Conservation (phyloP, 2,888 invertebrate species). For the Lissonota sp. region DNA sequence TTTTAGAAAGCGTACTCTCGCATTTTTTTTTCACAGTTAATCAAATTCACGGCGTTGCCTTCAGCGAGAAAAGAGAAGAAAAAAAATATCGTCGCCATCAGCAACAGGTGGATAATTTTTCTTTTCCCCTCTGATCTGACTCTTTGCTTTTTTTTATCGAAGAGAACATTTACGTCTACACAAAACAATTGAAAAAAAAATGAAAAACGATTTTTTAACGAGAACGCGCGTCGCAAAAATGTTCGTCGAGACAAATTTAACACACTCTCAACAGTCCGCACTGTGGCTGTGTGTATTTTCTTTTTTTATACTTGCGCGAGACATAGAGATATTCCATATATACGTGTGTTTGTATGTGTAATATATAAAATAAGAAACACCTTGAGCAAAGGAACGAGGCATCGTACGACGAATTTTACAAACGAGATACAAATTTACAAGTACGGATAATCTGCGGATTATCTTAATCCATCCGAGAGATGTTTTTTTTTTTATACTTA, state of each 20-base stretch:
- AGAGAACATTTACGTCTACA: conserved; percentile 27
- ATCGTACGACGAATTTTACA: conserved; percentile 56
- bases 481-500: conserved; percentile 69
- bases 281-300: conserved; percentile 17
- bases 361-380: conserved; percentile 61
- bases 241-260: conserved; percentile 28
- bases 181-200: conserved; percentile 37
- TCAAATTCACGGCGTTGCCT: background rate
- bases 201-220: conserved; percentile 36
- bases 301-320: conserved; percentile 39
- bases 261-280: conserved; percentile 40
- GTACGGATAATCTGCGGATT: conserved; percentile 64
- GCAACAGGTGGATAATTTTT: conserved; percentile 52
- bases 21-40: conserved; percentile 42
- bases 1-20: conserved; percentile 70
- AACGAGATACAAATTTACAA: conserved; percentile 67
- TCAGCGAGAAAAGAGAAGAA: conserved; percentile 54
- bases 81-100: conserved; percentile 45
- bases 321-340: conserved; percentile 36
- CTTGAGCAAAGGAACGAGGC: conserved; percentile 67
- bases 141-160: conserved; percentile 5
- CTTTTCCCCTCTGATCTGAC: conserved; percentile 1
- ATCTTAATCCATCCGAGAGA: conserved; percentile 18
- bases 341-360: conserved; percentile 37
- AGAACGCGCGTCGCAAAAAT: conserved; percentile 20